These are phyloP conservation scores for Monochamus alternatus DNA, from an alignment of 2,888 invertebrate species.

Conservation along the genomic window DNA sequence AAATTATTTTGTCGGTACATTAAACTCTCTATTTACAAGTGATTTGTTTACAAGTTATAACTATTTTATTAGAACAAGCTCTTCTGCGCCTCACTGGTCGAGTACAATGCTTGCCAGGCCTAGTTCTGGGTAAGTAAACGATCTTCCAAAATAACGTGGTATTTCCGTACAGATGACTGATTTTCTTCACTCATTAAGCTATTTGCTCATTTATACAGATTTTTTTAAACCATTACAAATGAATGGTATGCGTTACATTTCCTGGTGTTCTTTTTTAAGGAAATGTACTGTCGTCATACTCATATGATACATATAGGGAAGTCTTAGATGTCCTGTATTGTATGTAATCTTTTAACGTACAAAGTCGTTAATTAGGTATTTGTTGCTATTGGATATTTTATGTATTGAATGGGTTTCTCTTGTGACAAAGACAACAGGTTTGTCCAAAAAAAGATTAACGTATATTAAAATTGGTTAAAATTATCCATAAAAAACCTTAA, in stretches of 20 bases:
- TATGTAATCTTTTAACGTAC: too few relatives aligned
- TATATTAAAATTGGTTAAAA: too few relatives aligned
- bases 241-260: neutral
- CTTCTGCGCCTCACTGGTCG: constrained; percentile 3
- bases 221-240: neutral
- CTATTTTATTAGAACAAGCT: constrained; percentile 9
- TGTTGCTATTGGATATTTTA: too few relatives aligned
- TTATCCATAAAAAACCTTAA: too few relatives aligned
- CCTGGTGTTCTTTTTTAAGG: too few relatives aligned
- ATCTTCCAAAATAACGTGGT: neutral
- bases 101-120: neutral
- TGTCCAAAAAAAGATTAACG: too few relatives aligned
- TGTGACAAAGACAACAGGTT: too few relatives aligned
- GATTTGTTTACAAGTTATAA: constrained; percentile 2
- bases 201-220: neutral
- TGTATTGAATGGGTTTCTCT: too few relatives aligned
- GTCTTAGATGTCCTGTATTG: too few relatives aligned
- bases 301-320: too few relatives aligned
- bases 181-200: neutral
- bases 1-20: neutral
- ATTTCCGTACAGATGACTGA: neutral
- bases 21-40: constrained; percentile 3
- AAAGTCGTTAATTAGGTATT: too few relatives aligned
- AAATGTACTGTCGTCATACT: too few relatives aligned
- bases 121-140: neutral